Percentiles rank a stretch among this genome's conserved stretches.
phyloP scores from a whole-genome alignment of 2,888 invertebrate species.

The Cremastinae sp. region DNA sequence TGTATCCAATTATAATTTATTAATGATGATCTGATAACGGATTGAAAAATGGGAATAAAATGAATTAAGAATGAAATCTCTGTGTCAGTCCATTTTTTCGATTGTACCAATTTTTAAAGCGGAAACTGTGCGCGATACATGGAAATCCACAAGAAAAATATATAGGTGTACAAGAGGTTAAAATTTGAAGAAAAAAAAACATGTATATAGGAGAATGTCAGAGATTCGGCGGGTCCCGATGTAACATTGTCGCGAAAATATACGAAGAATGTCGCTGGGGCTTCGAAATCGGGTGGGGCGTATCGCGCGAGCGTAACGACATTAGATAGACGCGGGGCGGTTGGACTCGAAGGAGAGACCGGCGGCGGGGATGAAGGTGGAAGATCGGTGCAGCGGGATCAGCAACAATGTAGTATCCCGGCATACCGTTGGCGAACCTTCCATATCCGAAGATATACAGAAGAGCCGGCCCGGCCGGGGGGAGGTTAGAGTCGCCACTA shows the following conservation, averaged over 20 bases:
- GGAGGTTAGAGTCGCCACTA: slow-evolving; percentile 75
- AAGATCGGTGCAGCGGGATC: slow-evolving; percentile 59
- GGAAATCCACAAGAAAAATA: too few species aligned
- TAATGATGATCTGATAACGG: too few species aligned
- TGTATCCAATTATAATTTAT: too few species aligned
- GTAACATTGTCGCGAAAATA: background rate
- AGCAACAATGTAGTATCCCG: slow-evolving; percentile 67
- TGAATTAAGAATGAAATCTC: too few species aligned
- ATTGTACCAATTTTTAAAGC: too few species aligned
- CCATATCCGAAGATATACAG: slow-evolving; percentile 32
- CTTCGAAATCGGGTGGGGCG: slow-evolving; percentile 34
- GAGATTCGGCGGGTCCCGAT: slow-evolving; percentile 4
- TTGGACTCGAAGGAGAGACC: background rate
- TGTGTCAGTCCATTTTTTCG: too few species aligned
- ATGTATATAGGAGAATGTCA: background rate
- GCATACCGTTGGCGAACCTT: slow-evolving; percentile 62
- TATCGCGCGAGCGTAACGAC: slow-evolving; percentile 16
- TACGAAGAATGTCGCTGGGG: slow-evolving; percentile 38
- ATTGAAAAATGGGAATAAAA: too few species aligned
- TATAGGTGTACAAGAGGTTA: too few species aligned
- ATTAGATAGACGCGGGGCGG: background rate
- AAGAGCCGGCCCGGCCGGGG: slow-evolving; percentile 42
- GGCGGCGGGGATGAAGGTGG: slow-evolving; percentile 35
- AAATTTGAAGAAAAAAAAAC: too few species aligned
- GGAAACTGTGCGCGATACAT: too few species aligned